Conservation (phyloP, 1,140 invertebrate species). For the Chlorops oryzae region DNA sequence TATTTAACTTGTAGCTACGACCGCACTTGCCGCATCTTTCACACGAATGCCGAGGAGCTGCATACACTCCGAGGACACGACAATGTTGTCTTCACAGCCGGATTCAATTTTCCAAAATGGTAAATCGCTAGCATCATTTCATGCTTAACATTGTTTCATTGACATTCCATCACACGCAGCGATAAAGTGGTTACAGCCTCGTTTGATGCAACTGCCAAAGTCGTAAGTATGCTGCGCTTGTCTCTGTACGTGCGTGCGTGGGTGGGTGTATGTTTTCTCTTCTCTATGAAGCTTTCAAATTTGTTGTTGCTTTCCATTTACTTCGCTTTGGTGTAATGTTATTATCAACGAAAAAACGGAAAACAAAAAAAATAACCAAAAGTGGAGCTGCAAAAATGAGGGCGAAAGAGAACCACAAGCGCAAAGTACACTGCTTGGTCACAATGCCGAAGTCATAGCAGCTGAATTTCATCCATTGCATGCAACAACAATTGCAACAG, state of each 20-base stretch:
- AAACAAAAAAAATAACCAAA: no score
- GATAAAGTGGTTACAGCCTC: conserved; percentile 71
- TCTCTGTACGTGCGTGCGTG: no score
- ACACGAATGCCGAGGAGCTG: conserved; percentile 65
- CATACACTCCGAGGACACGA: conserved; percentile 66
- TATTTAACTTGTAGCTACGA: conserved; percentile 79
- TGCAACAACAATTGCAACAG: conserved; percentile 58
- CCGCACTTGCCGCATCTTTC: conserved; percentile 77
- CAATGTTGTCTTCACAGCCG: conserved; percentile 74
- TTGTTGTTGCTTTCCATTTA: no score
- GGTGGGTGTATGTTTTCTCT: no score
- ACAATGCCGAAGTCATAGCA: conserved; percentile 66
- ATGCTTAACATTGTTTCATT: no score
- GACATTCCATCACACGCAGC: conserved; percentile 47
- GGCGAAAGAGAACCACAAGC: no score
- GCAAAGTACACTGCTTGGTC: conserved; percentile 64
- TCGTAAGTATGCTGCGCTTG: conserved; percentile 59
- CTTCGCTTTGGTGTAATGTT: no score
- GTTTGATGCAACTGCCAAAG: conserved; percentile 70
- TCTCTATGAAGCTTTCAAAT: no score
- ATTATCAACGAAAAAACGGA: no score
- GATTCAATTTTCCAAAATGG: conserved; percentile 71
- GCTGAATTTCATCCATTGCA: conserved; percentile 60
- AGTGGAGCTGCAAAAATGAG: conserved; percentile 43
- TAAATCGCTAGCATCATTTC: no score